Percentiles rank a stretch among this genome's conserved stretches.
phyloP scores from a whole-genome alignment of 2,113 vertebrate genomes.

The Caretta caretta region DNA sequence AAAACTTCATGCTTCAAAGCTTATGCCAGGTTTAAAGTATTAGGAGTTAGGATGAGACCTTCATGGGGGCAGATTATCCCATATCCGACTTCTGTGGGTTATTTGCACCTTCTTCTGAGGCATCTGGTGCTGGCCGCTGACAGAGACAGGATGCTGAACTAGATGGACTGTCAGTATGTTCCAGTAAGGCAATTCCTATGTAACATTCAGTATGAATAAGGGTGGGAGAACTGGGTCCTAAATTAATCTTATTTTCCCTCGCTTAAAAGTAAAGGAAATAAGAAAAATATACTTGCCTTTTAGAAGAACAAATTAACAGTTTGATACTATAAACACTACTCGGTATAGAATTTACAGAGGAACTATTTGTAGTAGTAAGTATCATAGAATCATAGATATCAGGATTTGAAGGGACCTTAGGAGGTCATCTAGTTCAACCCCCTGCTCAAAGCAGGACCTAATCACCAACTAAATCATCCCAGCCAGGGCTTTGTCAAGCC shows the following conservation, averaged over 20 bases:
- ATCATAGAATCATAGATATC: too few species aligned
- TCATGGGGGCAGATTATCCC: background rate
- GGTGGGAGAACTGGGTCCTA: background rate
- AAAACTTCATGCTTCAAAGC: background rate
- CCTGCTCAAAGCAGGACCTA: too few species aligned
- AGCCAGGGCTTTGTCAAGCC: too few species aligned
- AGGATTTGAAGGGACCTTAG: too few species aligned
- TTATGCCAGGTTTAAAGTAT: background rate
- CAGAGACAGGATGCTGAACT: background rate
- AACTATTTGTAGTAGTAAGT: background rate
- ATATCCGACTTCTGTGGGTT: background rate
- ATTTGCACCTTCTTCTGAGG: background rate
- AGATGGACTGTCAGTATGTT: background rate
- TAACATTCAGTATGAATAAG: background rate
- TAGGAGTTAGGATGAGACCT: background rate
- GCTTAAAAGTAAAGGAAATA: slow-evolving; percentile 4
- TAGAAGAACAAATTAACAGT: slow-evolving; percentile 49
- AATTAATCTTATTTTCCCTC: background rate
- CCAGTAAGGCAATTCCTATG: background rate
- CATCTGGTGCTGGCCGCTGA: background rate
- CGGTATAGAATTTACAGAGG: background rate
- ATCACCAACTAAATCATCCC: too few species aligned
- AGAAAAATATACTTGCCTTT: slow-evolving; percentile 17
- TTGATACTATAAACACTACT: background rate
- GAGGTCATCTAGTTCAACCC: too few species aligned